These are phyloP conservation scores for Mechanitis mazaeus DNA, from an alignment of 2,888 invertebrate species.

Conservation along the genomic window DNA sequence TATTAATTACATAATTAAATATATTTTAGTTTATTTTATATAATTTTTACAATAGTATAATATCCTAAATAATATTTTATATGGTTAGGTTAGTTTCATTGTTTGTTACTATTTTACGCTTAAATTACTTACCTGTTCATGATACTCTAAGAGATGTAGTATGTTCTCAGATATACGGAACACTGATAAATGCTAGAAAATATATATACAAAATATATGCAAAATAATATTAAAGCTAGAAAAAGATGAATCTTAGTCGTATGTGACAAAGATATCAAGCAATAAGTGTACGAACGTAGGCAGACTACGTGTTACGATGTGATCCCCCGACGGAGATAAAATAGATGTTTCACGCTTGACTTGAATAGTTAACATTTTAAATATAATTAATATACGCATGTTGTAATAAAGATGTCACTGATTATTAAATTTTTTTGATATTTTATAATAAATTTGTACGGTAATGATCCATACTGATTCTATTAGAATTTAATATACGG, in stretches of 20 bases:
- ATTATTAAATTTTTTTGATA: constrained; percentile 1
- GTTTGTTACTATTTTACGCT: no score
- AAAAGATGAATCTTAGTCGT: constrained; percentile 8
- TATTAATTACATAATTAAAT: no score
- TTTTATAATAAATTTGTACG: neutral
- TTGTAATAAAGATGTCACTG: neutral
- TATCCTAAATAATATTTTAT: no score
- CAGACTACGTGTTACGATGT: constrained; percentile 63
- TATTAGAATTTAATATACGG: no score
- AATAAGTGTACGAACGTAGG: constrained; percentile 59
- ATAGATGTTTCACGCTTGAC: constrained; percentile 54
- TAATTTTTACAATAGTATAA: no score
- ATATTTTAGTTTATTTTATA: no score
- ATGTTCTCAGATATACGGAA: no score
- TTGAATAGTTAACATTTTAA: constrained; percentile 50
- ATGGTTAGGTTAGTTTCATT: no score
- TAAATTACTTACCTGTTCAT: no score
- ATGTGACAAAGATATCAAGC: constrained; percentile 42
- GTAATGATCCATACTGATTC: no score
- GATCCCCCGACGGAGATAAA: constrained; percentile 60
- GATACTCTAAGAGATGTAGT: no score
- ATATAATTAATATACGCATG: neutral
- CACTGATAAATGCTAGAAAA: neutral
- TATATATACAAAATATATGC: neutral
- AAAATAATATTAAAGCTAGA: neutral